These are phyloP conservation scores for Megaustenia siamemsis DNA, from an alignment of 2,888 invertebrate species.

Conservation along the genomic window DNA sequence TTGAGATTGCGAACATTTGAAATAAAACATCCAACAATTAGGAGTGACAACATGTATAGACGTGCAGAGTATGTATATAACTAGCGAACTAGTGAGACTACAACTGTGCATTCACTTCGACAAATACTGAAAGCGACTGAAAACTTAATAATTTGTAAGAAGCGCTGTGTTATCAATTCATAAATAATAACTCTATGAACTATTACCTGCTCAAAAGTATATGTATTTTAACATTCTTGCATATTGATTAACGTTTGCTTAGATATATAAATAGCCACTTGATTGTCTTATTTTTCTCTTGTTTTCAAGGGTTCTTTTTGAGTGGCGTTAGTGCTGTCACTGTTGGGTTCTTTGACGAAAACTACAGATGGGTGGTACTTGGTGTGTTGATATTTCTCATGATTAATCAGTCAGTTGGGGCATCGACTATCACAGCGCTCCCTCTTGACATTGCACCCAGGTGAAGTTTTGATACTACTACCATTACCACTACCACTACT, in stretches of 20 bases:
- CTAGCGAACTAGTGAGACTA: no score
- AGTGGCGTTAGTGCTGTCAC: neutral
- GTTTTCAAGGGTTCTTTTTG: neutral
- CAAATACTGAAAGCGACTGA: neutral
- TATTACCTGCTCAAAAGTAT: neutral
- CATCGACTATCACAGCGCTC: neutral
- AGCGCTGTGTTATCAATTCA: no score
- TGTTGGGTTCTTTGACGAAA: constrained; percentile 18
- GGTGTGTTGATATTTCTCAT: constrained; percentile 11
- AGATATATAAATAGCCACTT: no score
- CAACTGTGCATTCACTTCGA: no score
- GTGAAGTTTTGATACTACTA: neutral
- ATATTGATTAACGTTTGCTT: neutral
- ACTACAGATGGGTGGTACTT: neutral
- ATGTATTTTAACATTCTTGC: no score
- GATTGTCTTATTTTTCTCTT: neutral
- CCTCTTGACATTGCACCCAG: constrained; percentile 40
- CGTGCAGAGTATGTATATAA: no score
- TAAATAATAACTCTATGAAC: neutral
- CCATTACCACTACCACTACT: no score
- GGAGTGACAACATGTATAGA: no score
- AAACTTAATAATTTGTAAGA: neutral
- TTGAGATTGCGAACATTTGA: no score
- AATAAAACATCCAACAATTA: no score
- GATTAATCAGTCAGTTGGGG: constrained; percentile 8